Base-by-base conservation (phyloP, 1,140 invertebrate genomes). In the Panulirus ornatus region DNA sequence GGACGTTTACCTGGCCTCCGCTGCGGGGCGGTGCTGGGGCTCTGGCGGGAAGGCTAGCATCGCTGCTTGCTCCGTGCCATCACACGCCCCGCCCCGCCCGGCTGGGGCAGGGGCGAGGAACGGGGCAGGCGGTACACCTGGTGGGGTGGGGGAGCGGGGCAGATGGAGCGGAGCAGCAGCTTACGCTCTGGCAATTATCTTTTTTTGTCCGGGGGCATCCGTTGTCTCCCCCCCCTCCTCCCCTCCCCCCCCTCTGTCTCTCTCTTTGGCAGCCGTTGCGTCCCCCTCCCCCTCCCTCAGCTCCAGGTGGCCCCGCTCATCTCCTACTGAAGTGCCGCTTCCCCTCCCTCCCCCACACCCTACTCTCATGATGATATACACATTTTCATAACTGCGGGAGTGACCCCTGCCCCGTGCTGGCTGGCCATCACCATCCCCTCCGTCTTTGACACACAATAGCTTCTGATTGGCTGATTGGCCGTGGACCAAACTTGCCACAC, bases 241-340 rank as follows among this genome's bases (percentile, higher is more conserved):
- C 81, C 40, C 81, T 42, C 81, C 63, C 81, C 40, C 76, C 76
- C 44, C 78, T 66, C 81, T 66, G 30, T 40, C 40, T 58, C 84
- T 76, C 66, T 86, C 71, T 66, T 1, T 8, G 3, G 3, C 63
- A 5, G 3, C 22, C 22, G 5, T 66, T 19, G 3, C 22, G 5
- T 19, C 22, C 63, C 63, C 30, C 63, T 34, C 30, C 63, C 3
- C 63, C 63, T 22, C 63, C 63, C 3, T 5, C 63, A 27, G 3
- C 5, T 66, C 22, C 63, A 27, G 22, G 22, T 66, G 5, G 11
- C 51, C 11, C 51, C 22, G 11, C 22, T 22, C 51, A 11, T 22
- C 11, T 11, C 22, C 22, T 11, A 58, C 11, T 11, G 51, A 58
- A 11, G 51, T 11, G 22, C 51, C 11, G 51, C 22, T 11, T 38